Evolutionary conservation across 2,113 vertebrate species (phyloP).

Genomic region (Climacteris rufus): DNA sequence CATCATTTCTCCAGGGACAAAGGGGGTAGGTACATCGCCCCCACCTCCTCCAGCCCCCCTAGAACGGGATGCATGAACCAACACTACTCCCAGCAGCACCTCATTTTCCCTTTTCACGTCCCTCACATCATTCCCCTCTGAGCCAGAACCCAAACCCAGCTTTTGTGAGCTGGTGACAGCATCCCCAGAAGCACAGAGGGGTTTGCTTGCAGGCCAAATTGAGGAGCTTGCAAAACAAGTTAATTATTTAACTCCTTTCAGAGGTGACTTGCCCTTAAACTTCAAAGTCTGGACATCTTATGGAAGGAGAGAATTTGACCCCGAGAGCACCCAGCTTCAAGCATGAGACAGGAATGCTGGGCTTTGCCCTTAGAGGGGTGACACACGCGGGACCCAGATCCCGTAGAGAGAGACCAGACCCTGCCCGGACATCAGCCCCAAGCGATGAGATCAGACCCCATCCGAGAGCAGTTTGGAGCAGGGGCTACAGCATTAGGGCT

Average conservation of each 20-base stretch:
- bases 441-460: neutral
- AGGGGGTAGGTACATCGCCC: accelerated
- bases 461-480: neutral
- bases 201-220: neutral
- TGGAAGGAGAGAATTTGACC: neutral
- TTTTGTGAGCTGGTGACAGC: neutral
- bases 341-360: neutral
- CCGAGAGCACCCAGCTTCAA: neutral
- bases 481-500: neutral
- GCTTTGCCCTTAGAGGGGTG: neutral
- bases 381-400: neutral
- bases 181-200: neutral
- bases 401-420: neutral
- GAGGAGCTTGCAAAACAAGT: slow-evolving; percentile 5
- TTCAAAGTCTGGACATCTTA: neutral
- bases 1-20: neutral
- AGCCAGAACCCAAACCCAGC: neutral
- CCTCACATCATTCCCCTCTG: neutral
- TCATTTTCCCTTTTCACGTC: neutral
- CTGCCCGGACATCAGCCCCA: neutral
- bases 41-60: neutral
- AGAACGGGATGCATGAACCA: neutral
- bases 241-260: slow-evolving; percentile 30
- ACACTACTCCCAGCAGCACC: neutral
- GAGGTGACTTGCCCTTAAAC: slow-evolving; percentile 11